Evolutionary conservation across 2,113 vertebrate genomes (phyloP), one percentile per base, ranked within the genome.

Genomic region (Corythaixoides concolor): DNA sequence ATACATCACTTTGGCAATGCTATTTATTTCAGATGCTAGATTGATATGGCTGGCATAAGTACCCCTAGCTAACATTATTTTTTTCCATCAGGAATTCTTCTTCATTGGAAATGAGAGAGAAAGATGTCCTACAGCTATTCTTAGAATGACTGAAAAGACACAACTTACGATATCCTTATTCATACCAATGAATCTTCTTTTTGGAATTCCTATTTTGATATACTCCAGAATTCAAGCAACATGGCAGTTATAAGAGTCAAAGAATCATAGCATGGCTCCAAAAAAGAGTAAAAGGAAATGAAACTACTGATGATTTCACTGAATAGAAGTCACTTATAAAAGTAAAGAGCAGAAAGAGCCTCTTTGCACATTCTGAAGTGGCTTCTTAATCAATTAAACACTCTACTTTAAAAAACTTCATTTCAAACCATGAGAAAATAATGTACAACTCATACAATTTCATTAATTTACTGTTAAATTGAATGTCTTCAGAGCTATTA

Each of bases 311-410:
- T 72, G 21, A 90, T 62, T 89, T 82, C 74, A 87, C 37, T 66
- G 28, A 79, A 56, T 0, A 87, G 26, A 86, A 94, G 62, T 66
- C 64, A 96, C 76, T 94, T 68, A 74, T 1, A 35, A 72, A 96
- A 68, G 55, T 23, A 20, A 91, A 93, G 53, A 91, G 81, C 1
- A 0, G 64, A 80, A 95, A 30, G 43, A 93, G 41, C 64, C 47
- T 88, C 72, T 90, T 53, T 32, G 35, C 43, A 68, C 33, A 30
- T 72, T 92, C 45, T 95, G 49, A 92, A 97, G 90, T 87, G 66
- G 70, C 59, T 91, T 74, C 76, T 87, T 93, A 87, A 92, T 95
- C 96, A 93, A 78, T 82, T 95, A 89, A 90, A 89, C 20, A 72
- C 37, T 62, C 73, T 41, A 83, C 75, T 84, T 89, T 14, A 53